Evolutionary conservation across 2,113 vertebrate species (phyloP).

Genomic region (Azemiops feae): DNA sequence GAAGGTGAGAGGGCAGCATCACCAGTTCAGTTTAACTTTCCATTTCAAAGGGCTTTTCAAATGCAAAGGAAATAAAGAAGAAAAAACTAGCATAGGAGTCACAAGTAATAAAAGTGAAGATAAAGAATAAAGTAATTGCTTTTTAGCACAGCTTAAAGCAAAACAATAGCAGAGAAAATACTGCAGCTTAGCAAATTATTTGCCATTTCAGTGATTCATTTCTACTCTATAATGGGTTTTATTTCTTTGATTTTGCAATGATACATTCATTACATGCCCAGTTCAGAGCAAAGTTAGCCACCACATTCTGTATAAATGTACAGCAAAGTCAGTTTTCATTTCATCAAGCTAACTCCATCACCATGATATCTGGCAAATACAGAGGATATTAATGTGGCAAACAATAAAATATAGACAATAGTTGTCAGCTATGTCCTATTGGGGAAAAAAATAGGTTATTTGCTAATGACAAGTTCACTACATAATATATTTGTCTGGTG

Average conservation of each 20-base stretch:
- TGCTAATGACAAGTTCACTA: not conserved
- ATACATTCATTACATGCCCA: constrained; percentile 70
- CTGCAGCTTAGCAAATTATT: constrained; percentile 63
- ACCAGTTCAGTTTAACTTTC: constrained; percentile 36
- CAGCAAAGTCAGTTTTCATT: constrained; percentile 45
- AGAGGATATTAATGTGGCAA: not conserved
- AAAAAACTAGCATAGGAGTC: constrained; percentile 60
- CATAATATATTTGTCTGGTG: constrained; percentile 14
- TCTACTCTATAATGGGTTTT: constrained; percentile 66
- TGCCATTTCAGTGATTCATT: constrained; percentile 64
- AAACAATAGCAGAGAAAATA: constrained; percentile 68
- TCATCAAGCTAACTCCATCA: constrained; percentile 36
- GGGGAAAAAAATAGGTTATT: not conserved
- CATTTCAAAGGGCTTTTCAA: constrained; percentile 48
- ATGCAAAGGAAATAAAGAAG: constrained; percentile 47
- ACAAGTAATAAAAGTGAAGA: constrained; percentile 62
- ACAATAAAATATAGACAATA: constrained; percentile 28
- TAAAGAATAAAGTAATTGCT: constrained; percentile 63
- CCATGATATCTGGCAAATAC: constrained; percentile 20
- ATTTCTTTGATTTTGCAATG: constrained; percentile 61
- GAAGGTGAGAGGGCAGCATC: constrained; percentile 4
- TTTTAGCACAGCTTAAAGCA: constrained; percentile 62
- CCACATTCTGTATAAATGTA: constrained; percentile 53
- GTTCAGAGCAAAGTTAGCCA: constrained; percentile 66
- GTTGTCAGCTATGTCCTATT: constrained; percentile 19